phyloP scores from a whole-genome alignment of 2,113 vertebrate species.

The Zootoca vivipara region DNA sequence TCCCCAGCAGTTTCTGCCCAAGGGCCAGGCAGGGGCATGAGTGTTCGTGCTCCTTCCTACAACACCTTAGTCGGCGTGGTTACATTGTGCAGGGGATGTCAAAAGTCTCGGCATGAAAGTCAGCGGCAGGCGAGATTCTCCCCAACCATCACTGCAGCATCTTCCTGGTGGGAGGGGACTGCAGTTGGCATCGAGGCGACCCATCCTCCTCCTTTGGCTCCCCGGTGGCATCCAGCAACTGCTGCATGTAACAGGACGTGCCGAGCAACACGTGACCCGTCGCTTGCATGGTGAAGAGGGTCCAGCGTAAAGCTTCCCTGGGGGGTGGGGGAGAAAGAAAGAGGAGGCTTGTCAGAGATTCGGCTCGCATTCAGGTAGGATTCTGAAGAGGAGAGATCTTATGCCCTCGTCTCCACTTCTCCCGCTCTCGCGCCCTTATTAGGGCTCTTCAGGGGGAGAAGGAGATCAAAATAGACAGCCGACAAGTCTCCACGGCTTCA shows the following conservation, averaged over 20 bases:
- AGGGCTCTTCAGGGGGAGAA: too few species aligned
- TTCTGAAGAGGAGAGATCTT: too few species aligned
- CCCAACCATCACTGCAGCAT: constrained; percentile 60
- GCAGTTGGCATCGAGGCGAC: constrained; percentile 27
- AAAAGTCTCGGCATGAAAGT: background rate
- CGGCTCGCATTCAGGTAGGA: too few species aligned
- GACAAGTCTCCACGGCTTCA: too few species aligned
- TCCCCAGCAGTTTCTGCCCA: background rate
- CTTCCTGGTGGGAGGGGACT: constrained; percentile 41
- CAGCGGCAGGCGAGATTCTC: background rate
- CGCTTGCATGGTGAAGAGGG: constrained; percentile 89
- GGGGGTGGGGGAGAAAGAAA: too few species aligned
- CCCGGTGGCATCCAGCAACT: constrained; percentile 86
- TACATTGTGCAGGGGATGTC: background rate
- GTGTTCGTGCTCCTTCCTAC: background rate
- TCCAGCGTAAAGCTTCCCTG: constrained; percentile 91
- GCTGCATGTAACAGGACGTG: constrained; percentile 92
- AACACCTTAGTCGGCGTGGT: background rate
- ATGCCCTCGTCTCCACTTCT: too few species aligned
- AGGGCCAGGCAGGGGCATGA: too few species aligned
- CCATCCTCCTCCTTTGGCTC: constrained; percentile 57
- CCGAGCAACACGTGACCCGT: constrained; percentile 91
- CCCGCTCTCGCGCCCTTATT: too few species aligned
- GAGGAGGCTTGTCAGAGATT: too few species aligned
- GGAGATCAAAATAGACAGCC: too few species aligned